Evolutionary conservation across 2,888 invertebrate species (phyloP).

Genomic region (Megastigmus dorsalis): DNA sequence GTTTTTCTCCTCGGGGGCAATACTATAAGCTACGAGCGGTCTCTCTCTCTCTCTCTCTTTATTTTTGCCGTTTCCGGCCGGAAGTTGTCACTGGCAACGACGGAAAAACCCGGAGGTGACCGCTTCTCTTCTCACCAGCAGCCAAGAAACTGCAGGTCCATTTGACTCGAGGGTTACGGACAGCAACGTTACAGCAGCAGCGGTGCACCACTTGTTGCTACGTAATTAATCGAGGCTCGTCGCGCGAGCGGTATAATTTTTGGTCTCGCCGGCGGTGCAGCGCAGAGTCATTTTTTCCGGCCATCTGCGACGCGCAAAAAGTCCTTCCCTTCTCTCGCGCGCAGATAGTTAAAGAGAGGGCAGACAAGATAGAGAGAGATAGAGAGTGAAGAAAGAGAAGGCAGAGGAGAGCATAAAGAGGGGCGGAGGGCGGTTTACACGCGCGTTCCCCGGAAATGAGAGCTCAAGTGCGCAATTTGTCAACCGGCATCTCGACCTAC

Average conservation of each 20-base stretch:
- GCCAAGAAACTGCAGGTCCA: too few relatives aligned
- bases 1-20: too few relatives aligned
- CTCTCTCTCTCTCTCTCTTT: background rate
- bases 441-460: constrained; percentile 36
- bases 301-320: background rate
- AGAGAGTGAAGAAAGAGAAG: background rate
- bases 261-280: too few relatives aligned
- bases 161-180: too few relatives aligned
- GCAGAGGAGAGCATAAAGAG: background rate
- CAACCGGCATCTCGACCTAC: constrained; percentile 50
- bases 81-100: too few relatives aligned
- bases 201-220: constrained; percentile 17
- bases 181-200: too few relatives aligned
- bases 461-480: constrained; percentile 51
- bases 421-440: too few relatives aligned
- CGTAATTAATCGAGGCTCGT: constrained; percentile 13
- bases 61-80: too few relatives aligned
- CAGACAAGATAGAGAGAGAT: background rate
- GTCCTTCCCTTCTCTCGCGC: background rate
- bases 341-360: background rate
- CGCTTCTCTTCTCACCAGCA: too few relatives aligned
- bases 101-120: background rate
- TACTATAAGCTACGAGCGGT: too few relatives aligned
- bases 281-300: background rate
- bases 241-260: background rate